Base-by-base conservation (phyloP, 2,797 vertebrate genomes). In the Gallinago nigripennis region DNA sequence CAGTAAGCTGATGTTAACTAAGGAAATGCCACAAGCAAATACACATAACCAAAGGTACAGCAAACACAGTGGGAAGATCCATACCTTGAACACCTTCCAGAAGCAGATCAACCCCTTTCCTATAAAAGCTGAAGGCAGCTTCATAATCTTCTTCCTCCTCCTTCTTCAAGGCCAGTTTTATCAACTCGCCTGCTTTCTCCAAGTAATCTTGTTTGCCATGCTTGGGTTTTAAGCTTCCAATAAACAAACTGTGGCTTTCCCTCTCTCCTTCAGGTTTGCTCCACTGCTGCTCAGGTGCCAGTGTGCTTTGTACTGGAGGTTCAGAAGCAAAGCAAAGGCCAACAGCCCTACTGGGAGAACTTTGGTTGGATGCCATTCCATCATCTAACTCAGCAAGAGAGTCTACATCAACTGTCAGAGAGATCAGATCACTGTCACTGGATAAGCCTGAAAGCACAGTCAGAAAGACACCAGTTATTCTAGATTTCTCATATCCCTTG, bases 321-420 rank as follows among this genome's bases (percentile, higher is more conserved):
- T 98, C 98, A 50, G 98, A 97, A 91, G 98, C 95, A 45, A 98
- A 94, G 92, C 88, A 97, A 89, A 97, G 96, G 93, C 98, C 98
- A 53, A 97, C 97, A 95, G 97, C 96, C 96, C 98, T 98, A 93
- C 98, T 98, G 95, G 99, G 99, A 96, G 99, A 99, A 95, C 98
- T 98, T 86, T 98, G 98, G 89, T 98, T 98, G 96, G 99, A 99
- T 98, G 99, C 99, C 99, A 99, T 99, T 98, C 99, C 99, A 99
- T 99, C 99, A 76, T 99, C 99, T 89, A 99, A 78, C 81, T 98
- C 99, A 1, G 98, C 97, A 86, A 99, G 97, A 96, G 99, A 99
- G 96, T 99, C 99, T 78, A 98, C 97, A 92, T 99, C 99, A 3
- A 99, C 98, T 60, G 98, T 98, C 86, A 99, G 97, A 81, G 99